Base-by-base conservation (phyloP, 2,888 invertebrate genomes). In the Paralinhomoeus sp. region DNA sequence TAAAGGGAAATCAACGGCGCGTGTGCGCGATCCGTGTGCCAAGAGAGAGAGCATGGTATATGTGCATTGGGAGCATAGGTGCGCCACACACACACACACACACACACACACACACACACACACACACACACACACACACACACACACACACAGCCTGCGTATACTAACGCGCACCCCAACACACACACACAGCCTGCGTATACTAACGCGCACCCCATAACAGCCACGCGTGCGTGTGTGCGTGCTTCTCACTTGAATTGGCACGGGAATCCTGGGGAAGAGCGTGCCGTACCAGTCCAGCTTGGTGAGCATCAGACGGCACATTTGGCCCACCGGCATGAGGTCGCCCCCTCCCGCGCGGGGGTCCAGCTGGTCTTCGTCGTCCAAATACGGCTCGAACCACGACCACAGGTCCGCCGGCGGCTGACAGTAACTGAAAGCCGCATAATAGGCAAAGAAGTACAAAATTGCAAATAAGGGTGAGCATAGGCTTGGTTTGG, bases 201-300 rank as follows among this genome's bases (percentile, higher is more conserved):
- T n/a, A n/a, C n/a, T n/a, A n/a, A n/a, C n/a, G n/a, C n/a, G n/a
- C n/a, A n/a, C n/a, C n/a, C n/a, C n/a, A n/a, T n/a, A n/a, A n/a
- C n/a, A n/a, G n/a, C n/a, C n/a, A n/a, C n/a, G n/a, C n/a, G n/a
- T n/a, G n/a, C n/a, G n/a, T n/a, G n/a, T n/a, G n/a, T n/a, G n/a
- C n/a, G n/a, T n/a, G n/a, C n/a, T n/a, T n/a, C n/a, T n/a, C n/a
- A 56, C 55, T 65, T 75, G 73, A 56, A 93, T 89, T 23, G 93
- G 91, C 47, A 97, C 93, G 0, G 97, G 97, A 64, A 99, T 93
- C 52, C 97, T 73, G 0, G 97, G 97, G 63, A 99, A 99, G 20
- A 97, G 71, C 1, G 97, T 97, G 37, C 84, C 83, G 68, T 89
- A 97, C 93, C 97, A 99, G 63, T 99, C 97, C 46, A 97, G 70